Conservation (phyloP, 2,888 invertebrate genomes). For the Dolomedes plantarius region DNA sequence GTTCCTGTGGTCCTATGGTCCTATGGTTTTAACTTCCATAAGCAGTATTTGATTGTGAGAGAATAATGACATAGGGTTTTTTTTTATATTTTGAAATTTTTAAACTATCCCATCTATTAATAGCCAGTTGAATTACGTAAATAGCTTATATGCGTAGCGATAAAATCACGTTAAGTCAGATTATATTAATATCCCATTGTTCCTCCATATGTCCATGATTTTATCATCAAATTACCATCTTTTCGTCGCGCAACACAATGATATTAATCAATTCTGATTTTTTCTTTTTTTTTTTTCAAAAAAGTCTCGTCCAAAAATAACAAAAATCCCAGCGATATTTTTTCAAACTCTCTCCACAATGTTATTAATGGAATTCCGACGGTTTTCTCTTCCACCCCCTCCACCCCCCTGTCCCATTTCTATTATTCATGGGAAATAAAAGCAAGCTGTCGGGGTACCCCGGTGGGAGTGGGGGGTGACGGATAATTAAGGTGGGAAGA, state of each 20-base stretch:
- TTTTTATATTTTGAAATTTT: too few species aligned
- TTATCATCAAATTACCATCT: background rate
- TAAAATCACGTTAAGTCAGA: background rate
- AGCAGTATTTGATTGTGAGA: too few species aligned
- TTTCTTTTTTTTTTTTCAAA: background rate
- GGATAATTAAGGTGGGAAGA: slow-evolving; percentile 60
- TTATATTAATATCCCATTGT: background rate
- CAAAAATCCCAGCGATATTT: background rate
- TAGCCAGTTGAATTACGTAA: too few species aligned
- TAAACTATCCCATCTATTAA: too few species aligned
- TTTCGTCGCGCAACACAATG: background rate
- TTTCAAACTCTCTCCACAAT: background rate
- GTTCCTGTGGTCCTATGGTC: too few species aligned
- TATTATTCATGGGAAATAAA: background rate
- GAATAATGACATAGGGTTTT: too few species aligned
- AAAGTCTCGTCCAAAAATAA: background rate
- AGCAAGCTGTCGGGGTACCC: background rate
- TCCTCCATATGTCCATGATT: background rate
- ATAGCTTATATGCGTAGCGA: too few species aligned
- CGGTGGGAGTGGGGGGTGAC: slow-evolving; percentile 1
- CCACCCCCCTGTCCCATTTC: background rate
- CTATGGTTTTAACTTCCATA: too few species aligned
- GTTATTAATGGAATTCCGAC: slow-evolving; percentile 11
- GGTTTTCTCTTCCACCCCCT: slow-evolving; percentile 13
- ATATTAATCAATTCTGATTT: slow-evolving; percentile 29